Base-by-base conservation (phyloP, 2,888 invertebrate species). In the Ptychoptera contaminata region DNA sequence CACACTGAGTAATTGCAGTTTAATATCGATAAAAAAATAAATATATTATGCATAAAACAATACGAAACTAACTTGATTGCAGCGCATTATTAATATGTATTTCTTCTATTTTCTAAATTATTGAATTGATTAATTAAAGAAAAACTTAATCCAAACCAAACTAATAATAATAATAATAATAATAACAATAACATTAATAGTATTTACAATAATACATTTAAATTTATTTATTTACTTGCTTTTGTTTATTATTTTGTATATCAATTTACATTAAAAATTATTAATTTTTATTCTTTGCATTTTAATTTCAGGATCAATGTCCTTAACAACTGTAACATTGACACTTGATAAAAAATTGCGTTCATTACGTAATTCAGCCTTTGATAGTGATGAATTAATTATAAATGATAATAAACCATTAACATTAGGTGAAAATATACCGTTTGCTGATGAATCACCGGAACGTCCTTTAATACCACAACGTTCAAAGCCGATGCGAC, bases 331-430 rank as follows among this genome's bases (percentile, higher is more conserved):
- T 55, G 77, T 90, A 60, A 88, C 86, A 54, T 82, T 81, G 59
- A 81, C 86, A 48, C 79, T 87, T 66, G 87, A 88, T 63, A 80
- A 82, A 59, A 87, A 87, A 65, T 73, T 85, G 66, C 77, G 79
- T 55, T 77, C 79, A 56, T 65, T 81, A 56, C 74, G 81, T 59
- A 79, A 76, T 67, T 73, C 79, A 46, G 75, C 76, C 47, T 74
- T 74, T 55, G 71, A 74, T 39, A 72, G 71, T 60, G 74, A 76
- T 64, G 75, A 76, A 64, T 62, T 61, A 50, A 61, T 44, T 23
- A 54, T 73, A 61, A 62, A 67, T 58, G 54, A 67, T 49, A 60
- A 63, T 51, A 23, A 46, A 45, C 63, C 67, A 12, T 50, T 68
- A 46, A 55, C 67, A 44, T 53, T 62, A 41, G 63, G 63, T 52